These are phyloP conservation scores for Megaceryle alcyon DNA, from an alignment of 2,797 vertebrate genomes.

Conservation along the genomic window DNA sequence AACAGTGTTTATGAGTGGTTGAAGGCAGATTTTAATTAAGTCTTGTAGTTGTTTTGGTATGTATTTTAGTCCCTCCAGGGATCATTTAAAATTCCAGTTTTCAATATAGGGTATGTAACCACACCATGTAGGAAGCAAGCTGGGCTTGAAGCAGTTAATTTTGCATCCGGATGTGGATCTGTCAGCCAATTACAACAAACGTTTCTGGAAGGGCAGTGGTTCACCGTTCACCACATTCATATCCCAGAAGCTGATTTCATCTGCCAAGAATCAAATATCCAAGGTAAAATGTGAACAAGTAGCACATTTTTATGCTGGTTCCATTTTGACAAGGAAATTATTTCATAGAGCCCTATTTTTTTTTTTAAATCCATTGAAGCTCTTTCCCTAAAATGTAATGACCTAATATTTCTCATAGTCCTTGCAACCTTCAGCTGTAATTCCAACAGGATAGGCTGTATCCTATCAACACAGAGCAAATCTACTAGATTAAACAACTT, in stretches of 20 bases:
- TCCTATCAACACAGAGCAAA: not conserved
- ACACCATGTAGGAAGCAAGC: not conserved
- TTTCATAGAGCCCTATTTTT: not conserved
- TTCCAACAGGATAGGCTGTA: not conserved
- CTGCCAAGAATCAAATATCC: not conserved
- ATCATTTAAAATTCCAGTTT: conserved; percentile 37
- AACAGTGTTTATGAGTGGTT: conserved; percentile 49
- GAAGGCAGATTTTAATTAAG: conserved; percentile 64
- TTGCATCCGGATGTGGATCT: not conserved
- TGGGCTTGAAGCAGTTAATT: conserved; percentile 49
- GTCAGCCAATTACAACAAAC: not conserved
- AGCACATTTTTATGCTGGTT: not conserved
- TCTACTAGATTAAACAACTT: not conserved
- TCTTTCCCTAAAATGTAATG: not conserved
- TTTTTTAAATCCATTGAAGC: not conserved
- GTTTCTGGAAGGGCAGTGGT: not conserved
- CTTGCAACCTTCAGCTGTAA: not conserved
- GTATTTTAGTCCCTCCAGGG: conserved; percentile 38
- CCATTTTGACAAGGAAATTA: not conserved
- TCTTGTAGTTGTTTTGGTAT: not conserved
- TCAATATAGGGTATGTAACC: not conserved
- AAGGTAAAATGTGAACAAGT: not conserved
- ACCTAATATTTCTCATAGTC: not conserved
- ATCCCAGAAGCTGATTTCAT: not conserved
- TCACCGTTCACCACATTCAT: not conserved